phyloP scores from a whole-genome alignment of 2,888 invertebrate species.

The Lampropteryx suffumata region DNA sequence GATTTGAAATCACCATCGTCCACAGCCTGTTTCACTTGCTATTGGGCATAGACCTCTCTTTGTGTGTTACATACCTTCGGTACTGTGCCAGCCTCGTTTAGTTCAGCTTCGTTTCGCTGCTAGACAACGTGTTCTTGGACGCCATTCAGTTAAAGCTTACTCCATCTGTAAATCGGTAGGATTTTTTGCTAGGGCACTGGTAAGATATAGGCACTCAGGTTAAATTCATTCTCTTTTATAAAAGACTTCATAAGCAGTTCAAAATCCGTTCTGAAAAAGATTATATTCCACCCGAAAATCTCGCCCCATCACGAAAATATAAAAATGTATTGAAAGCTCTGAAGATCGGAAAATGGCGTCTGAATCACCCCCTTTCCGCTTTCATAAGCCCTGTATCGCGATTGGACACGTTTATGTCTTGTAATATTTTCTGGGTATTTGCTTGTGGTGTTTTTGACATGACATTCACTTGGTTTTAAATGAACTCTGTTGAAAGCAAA shows the following conservation, averaged over 20 bases:
- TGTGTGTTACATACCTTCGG: too few species aligned
- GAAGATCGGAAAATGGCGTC: slow-evolving; percentile 25
- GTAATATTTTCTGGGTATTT: slow-evolving; percentile 23
- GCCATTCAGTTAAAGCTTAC: too few species aligned
- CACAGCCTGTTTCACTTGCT: too few species aligned
- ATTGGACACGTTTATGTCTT: slow-evolving; percentile 25
- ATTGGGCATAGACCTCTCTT: too few species aligned
- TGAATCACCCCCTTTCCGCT: slow-evolving; percentile 21
- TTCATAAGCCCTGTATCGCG: slow-evolving; percentile 29
- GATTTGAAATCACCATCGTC: too few species aligned
- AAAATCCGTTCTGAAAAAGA: background rate
- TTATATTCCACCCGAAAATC: slow-evolving; percentile 4
- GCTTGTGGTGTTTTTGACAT: slow-evolving; percentile 13
- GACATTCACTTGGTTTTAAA: slow-evolving; percentile 1
- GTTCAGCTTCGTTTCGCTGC: too few species aligned
- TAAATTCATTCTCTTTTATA: too few species aligned
- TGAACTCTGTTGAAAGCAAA: background rate
- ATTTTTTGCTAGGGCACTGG: too few species aligned
- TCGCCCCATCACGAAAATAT: slow-evolving; percentile 10
- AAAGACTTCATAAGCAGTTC: too few species aligned
- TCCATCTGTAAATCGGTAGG: too few species aligned
- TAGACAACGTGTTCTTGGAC: too few species aligned
- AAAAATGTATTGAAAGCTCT: slow-evolving; percentile 24
- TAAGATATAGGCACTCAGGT: background rate
- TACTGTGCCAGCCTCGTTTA: too few species aligned